Evolutionary conservation across 2,888 invertebrate genomes (phyloP).

Genomic region (Xestoiulus laeticollis): DNA sequence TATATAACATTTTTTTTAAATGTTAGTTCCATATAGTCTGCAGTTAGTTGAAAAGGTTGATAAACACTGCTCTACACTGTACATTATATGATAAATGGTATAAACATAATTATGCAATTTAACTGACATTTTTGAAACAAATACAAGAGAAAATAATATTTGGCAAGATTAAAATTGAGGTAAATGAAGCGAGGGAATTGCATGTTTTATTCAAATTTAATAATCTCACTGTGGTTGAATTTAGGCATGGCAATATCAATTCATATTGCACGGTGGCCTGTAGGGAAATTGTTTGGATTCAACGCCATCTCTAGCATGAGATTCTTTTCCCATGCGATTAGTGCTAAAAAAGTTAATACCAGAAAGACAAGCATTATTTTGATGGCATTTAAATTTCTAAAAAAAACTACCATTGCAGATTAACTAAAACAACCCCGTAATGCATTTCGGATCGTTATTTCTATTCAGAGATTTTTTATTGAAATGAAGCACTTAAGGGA

Average conservation of each 20-base stretch:
- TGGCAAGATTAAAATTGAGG: background rate
- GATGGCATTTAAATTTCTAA: no score
- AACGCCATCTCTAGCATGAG: background rate
- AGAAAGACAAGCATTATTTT: background rate
- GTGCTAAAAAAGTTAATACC: background rate
- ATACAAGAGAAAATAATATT: background rate
- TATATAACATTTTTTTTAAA: no score
- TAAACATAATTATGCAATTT: background rate
- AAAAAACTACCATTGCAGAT: no score
- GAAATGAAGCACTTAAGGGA: background rate
- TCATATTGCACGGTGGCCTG: background rate
- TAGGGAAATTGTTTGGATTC: no score
- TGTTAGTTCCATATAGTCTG: no score
- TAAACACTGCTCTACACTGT: no score
- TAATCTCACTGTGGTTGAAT: background rate
- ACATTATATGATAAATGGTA: no score
- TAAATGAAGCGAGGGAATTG: background rate
- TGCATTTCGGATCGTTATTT: no score
- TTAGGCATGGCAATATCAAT: background rate
- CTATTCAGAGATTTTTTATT: background rate
- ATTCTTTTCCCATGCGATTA: background rate
- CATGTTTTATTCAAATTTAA: background rate
- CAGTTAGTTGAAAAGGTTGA: no score
- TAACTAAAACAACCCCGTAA: no score
- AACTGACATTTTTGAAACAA: background rate